A percentile compares a stretch with the other conserved stretches of the same genome.
phyloP scores from a whole-genome alignment of 2,888 invertebrate genomes.

The Cacoxenus indagator region DNA sequence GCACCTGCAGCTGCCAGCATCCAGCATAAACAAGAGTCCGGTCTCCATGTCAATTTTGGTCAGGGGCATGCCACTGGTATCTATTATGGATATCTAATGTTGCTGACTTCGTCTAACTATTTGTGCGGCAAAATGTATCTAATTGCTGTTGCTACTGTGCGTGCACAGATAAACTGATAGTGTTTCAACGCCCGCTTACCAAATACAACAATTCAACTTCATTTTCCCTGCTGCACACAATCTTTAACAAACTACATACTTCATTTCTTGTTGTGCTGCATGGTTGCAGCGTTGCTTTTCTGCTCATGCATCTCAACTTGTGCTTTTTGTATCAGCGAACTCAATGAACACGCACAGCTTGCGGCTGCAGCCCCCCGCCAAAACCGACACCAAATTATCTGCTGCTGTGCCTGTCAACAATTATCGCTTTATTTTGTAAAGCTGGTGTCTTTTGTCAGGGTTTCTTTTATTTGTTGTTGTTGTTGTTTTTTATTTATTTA shows the following conservation, averaged over 20 bases:
- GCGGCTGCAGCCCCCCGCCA: neutral
- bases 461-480: neutral
- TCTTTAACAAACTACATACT: too few species aligned
- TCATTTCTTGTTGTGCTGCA: neutral
- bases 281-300: neutral
- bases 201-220: neutral
- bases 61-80: neutral
- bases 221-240: too few species aligned
- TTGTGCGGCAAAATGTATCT: neutral
- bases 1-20: too few species aligned
- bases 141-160: neutral
- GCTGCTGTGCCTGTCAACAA: neutral
- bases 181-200: neutral
- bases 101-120: neutral
- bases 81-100: neutral
- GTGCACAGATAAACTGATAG: neutral
- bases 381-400: too few species aligned
- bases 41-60: neutral
- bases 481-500: neutral
- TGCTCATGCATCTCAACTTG: neutral
- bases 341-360: neutral
- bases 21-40: constrained; percentile 39
- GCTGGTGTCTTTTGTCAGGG: too few species aligned
- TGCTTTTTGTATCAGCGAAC: neutral
- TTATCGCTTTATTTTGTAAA: neutral